These are phyloP conservation scores for Nannoperca australis DNA, from an alignment of 2,797 vertebrate species.

Conservation along the genomic window DNA sequence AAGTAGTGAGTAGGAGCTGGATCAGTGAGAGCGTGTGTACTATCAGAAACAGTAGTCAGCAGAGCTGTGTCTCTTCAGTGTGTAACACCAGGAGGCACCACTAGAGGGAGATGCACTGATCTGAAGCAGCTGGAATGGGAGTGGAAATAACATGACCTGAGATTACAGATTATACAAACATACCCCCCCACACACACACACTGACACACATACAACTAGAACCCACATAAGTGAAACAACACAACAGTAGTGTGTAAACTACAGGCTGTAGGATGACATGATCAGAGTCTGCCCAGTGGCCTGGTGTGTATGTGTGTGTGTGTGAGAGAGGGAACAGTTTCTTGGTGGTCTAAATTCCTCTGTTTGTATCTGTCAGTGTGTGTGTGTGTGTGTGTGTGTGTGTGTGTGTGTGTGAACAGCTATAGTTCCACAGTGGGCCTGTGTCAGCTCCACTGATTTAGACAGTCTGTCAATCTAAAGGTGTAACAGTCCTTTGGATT, in stretches of 20 bases:
- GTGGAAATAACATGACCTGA: slow-evolving; percentile 78
- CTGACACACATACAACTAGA: slow-evolving; percentile 15
- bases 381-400: slow-evolving; percentile 23
- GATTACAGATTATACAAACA: slow-evolving; percentile 73
- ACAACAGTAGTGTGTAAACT: slow-evolving; percentile 71
- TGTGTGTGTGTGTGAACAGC: slow-evolving; percentile 50
- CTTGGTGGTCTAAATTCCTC: slow-evolving; percentile 91
- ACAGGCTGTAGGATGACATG: slow-evolving; percentile 68
- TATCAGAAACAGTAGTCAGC: slow-evolving; percentile 45
- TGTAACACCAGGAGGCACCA: slow-evolving; percentile 53
- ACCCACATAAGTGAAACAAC: slow-evolving; percentile 57
- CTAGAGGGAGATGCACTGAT: slow-evolving; percentile 48
- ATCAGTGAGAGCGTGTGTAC: slow-evolving; percentile 19
- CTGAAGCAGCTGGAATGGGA: slow-evolving; percentile 65
- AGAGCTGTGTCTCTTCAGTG: slow-evolving; percentile 34
- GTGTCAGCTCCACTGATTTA: slow-evolving; percentile 54
- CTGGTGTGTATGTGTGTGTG: slow-evolving; percentile 41
- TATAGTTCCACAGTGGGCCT: slow-evolving; percentile 57
- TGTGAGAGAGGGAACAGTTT: slow-evolving; percentile 16
- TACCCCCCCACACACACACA: not conserved
- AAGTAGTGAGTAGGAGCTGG: slow-evolving; percentile 17
- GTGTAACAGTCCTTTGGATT: slow-evolving; percentile 64
- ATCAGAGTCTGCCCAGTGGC: slow-evolving; percentile 61
- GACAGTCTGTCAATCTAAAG: slow-evolving; percentile 50
- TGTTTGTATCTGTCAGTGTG: slow-evolving; percentile 75